Evolutionary conservation across 1,140 invertebrate genomes (phyloP), one percentile per base, ranked within the genome.

Genomic region (Pinna nobilis): DNA sequence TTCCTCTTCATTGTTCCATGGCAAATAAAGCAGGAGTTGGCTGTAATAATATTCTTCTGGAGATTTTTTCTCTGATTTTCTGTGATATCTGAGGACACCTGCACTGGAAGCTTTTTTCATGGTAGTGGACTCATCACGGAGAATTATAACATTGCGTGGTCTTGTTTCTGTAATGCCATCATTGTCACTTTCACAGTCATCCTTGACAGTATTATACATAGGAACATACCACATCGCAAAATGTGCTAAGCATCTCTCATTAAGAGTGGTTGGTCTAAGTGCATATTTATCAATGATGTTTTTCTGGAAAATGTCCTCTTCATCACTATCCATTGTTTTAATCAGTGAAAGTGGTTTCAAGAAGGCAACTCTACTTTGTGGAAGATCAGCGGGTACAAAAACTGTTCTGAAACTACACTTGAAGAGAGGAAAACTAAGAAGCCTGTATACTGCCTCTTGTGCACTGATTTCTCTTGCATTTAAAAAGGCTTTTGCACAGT

Each of bases 371-470:
- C 68, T 33, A 0, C 53, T 49, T 35, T 70, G 23, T 23, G 74
- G 74, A 9, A 70, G 41, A 20, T 67, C 68, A 30, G 74, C 37
- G 20, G 74, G 74, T 32, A 76, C 49, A 55, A 41, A 76, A 5
- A 76, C 74, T 25, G 64, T 65, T 15, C 18, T 41, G 9, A 66
- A 67, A 39, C 49, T 71, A 32, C 35, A 66, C 15, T 66, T 71
- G n/a, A 60, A 66, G n/a, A 75, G 60, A 28, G 76, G 72, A 44
- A 78, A 53, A 60, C 73, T 55, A 25, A 79, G 41, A 6, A 73
- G 55, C 23, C 77, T 44, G 39, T 79, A 76, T 13, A 55, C 66
- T 20, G 77, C 77, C 44, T 79, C 77, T 70, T 79, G 77, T 28
- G 77, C 77, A 66, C 70, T 76, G 11, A 79, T 25, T 60, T 70